Evolutionary conservation across 2,797 vertebrate species (phyloP).

Genomic region (Poeciliopsis infans): DNA sequence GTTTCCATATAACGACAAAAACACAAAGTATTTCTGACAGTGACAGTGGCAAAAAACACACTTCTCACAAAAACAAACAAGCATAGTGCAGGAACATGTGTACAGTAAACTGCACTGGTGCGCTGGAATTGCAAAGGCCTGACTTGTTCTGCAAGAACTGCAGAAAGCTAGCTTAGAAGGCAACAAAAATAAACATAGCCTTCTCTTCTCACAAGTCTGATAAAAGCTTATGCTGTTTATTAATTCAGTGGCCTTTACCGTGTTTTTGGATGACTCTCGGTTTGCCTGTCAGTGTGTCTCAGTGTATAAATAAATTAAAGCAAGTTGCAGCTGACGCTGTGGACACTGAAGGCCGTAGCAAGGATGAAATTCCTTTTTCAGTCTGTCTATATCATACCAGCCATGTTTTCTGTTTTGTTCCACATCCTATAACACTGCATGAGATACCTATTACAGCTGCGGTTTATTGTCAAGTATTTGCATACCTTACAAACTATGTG

Average conservation of each 20-base stretch:
- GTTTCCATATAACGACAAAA: constrained; percentile 43
- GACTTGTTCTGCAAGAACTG: constrained; percentile 46
- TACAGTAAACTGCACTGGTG: constrained; percentile 53
- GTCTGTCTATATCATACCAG: neutral
- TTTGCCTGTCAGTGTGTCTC: constrained; percentile 56
- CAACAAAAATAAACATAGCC: constrained; percentile 56
- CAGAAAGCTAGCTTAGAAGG: constrained; percentile 34
- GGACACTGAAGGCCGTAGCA: constrained; percentile 33
- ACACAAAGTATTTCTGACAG: constrained; percentile 22
- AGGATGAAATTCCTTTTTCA: constrained; percentile 17
- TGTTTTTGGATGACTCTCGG: constrained; percentile 49
- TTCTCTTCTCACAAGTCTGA: constrained; percentile 57
- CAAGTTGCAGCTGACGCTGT: constrained; percentile 33
- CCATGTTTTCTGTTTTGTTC: neutral
- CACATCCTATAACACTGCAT: neutral
- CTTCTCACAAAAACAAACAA: constrained; percentile 62
- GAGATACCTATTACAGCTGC: neutral
- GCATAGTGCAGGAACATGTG: constrained; percentile 46
- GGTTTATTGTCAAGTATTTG: neutral
- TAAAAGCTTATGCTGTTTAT: constrained; percentile 69
- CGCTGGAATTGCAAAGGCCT: constrained; percentile 34
- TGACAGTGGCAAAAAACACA: constrained; percentile 46
- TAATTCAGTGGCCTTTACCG: constrained; percentile 68
- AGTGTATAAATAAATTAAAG: constrained; percentile 63
- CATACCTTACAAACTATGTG: neutral